Conservation (phyloP, 2,113 vertebrate genomes). For the Uropsilus gracilis region DNA sequence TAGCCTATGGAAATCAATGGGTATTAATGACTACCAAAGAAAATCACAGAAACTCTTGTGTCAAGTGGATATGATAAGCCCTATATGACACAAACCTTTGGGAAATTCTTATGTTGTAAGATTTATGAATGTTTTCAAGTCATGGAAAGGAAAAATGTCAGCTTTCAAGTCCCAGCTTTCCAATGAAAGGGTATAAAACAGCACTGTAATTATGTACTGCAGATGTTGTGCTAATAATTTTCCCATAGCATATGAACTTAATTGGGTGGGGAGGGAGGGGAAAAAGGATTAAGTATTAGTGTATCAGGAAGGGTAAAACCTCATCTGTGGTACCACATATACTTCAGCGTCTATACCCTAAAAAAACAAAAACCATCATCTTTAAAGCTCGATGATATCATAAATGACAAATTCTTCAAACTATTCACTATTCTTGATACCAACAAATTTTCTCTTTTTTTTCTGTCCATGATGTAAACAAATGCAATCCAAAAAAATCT, state of each 20-base stretch:
- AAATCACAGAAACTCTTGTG: slow-evolving; percentile 57
- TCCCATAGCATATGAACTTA: slow-evolving; percentile 79
- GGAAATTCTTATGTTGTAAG: slow-evolving; percentile 3
- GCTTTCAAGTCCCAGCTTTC: slow-evolving; percentile 69
- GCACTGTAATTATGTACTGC: slow-evolving; percentile 80
- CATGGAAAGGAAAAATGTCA: slow-evolving; percentile 68
- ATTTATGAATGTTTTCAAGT: slow-evolving; percentile 61
- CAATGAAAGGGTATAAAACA: slow-evolving; percentile 70
- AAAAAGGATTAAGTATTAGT: slow-evolving; percentile 65
- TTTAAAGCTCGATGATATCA: slow-evolving; percentile 56
- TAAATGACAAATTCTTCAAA: slow-evolving; percentile 57
- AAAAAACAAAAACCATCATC: background rate
- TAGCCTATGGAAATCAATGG: background rate
- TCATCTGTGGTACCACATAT: slow-evolving; percentile 15
- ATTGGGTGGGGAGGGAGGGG: slow-evolving; percentile 18
- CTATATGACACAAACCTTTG: too few species aligned
- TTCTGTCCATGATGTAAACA: slow-evolving; percentile 50
- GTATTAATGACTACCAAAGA: slow-evolving; percentile 41
- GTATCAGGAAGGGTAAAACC: slow-evolving; percentile 58
- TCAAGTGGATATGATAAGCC: too few species aligned
- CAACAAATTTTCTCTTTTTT: slow-evolving; percentile 19
- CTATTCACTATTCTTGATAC: slow-evolving; percentile 22
- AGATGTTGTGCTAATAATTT: slow-evolving; percentile 81
- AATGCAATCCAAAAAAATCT: slow-evolving; percentile 28
- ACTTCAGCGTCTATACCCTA: slow-evolving; percentile 50